Evolutionary conservation across 2,797 vertebrate species (phyloP), one percentile per base, ranked within the genome.

Genomic region (Poecilia wingei): DNA sequence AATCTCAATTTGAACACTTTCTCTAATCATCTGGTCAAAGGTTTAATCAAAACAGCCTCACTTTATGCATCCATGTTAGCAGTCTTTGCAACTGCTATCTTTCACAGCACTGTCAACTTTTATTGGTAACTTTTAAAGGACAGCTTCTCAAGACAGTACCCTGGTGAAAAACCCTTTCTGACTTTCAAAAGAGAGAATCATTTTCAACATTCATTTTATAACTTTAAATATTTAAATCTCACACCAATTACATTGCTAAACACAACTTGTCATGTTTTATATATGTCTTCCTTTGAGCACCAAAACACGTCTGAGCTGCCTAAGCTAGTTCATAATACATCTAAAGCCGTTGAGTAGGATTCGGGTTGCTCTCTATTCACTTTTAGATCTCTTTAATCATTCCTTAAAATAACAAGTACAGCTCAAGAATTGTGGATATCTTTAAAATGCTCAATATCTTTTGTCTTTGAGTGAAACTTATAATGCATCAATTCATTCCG

Each of bases 111-210:
- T 75, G 45, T n/a, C 43, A 25, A 68, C 3, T 13, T 73, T 64
- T 77, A 70, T 20, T 31, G 0, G 12, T 64, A 53, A 22, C 36
- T 83, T 5, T 81, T 76, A 33, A 41, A 78, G 31, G 46, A 8
- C 33, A 6, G 28, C 39, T 31, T 49, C 43, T 51, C 36, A 49
- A 64, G 4, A 4, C 14, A 7, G n/a, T 59, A 12, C n/a, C 55
- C 25, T 2, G n/a, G 12, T 59, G n/a, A 2, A 14, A 59, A 59
- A 13, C 4, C 3, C 55, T 59, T 12, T 59, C n/a, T 59, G 55
- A 59, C n/a, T 59, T 59, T 59, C n/a, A 6, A 59, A 59, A 31
- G n/a, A 69, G 43, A 69, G 5, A 70, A 36, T 1, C 4, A 45
- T 31, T 55, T 7, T 74, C 4, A 55, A 53, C 22, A 45, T 36